A percentile compares a stretch with the other conserved stretches of the same genome.
Conservation (phyloP, 2,888 invertebrate genomes). For the Orchesellides sinensis region DNA sequence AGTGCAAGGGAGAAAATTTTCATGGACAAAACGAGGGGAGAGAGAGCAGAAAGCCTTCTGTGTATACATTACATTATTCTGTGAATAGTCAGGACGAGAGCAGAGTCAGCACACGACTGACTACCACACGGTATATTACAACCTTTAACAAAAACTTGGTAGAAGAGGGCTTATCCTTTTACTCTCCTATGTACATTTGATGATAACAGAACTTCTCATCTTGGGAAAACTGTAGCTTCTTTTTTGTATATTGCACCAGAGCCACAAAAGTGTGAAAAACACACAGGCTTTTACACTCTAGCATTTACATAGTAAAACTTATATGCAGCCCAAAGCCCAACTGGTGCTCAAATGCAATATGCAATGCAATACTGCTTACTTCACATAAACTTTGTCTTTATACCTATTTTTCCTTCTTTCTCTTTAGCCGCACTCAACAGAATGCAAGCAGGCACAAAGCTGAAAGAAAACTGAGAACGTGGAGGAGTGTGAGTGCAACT, state of each 20-base stretch:
- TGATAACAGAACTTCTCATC: constrained; percentile 32
- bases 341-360: background rate
- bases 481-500: background rate
- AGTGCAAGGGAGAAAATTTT: background rate
- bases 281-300: background rate
- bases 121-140: background rate
- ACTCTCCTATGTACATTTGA: background rate
- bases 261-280: constrained; percentile 48
- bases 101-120: constrained; percentile 38
- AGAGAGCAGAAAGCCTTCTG: background rate
- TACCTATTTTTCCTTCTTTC: background rate
- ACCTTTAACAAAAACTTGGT: background rate
- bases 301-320: background rate
- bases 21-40: constrained; percentile 6
- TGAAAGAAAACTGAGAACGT: constrained; percentile 33
- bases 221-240: constrained; percentile 10
- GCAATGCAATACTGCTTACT: no score
- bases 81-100: background rate
- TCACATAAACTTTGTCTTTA: no score
- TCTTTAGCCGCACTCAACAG: background rate
- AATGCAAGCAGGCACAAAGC: constrained; percentile 14
- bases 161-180: background rate
- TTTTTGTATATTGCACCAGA: background rate
- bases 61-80: no score
- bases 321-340: no score